Percentiles rank a stretch among this genome's conserved stretches.
Conservation (phyloP, 2,113 vertebrate genomes). For the Cygnus buccinator region DNA sequence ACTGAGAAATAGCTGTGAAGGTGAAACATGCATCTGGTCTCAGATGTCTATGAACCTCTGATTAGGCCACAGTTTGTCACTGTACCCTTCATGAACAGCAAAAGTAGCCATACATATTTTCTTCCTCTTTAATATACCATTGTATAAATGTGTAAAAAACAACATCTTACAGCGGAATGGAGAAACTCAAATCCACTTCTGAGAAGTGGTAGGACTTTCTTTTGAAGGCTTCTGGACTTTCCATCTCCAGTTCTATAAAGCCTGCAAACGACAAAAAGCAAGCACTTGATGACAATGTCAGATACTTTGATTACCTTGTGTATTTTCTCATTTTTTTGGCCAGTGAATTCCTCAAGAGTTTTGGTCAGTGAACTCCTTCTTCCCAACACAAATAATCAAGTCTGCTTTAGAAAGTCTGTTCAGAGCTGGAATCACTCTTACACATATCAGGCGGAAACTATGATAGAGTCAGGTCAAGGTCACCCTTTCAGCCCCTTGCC, state of each 20-base stretch:
- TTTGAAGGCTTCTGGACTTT: neutral
- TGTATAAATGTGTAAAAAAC: neutral
- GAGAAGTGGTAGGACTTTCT: neutral
- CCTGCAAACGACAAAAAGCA: neutral
- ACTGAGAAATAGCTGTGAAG: slow-evolving; percentile 62
- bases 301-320: neutral
- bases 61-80: slow-evolving; percentile 31
- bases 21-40: slow-evolving; percentile 63
- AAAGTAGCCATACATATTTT: neutral
- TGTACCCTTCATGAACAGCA: slow-evolving; percentile 38
- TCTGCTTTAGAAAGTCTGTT: neutral
- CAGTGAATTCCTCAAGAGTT: neutral
- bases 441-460: accelerated
- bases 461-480: neutral
- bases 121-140: neutral
- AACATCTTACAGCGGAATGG: neutral
- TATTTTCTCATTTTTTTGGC: neutral
- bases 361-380: accelerated
- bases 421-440: neutral
- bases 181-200: neutral
- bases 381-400: neutral
- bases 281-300: neutral
- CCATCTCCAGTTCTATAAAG: neutral
- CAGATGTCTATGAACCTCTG: neutral
- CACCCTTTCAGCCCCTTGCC: neutral